Conservation (phyloP, 2,797 vertebrate species). For the Poecilia gillii region DNA sequence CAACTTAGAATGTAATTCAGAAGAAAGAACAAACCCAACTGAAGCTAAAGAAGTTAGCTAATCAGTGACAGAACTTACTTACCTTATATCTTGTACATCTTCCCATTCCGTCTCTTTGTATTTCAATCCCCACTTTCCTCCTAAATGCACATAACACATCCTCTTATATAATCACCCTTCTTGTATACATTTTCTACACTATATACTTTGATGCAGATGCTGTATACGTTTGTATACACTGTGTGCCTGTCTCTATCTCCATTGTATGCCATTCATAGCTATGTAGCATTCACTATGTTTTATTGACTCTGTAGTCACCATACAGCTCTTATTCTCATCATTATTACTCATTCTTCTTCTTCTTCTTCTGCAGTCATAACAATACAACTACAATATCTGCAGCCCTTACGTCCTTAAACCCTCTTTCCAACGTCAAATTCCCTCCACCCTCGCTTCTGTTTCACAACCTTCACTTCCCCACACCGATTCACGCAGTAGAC, state of each 20-base stretch:
- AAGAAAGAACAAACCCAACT: not conserved
- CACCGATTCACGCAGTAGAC: constrained; percentile 54
- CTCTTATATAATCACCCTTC: constrained; percentile 66
- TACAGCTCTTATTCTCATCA: constrained; percentile 72
- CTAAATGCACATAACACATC: constrained; percentile 62
- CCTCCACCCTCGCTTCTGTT: not conserved
- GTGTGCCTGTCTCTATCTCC: constrained; percentile 64
- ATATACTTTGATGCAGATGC: constrained; percentile 62
- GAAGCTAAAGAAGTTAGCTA: constrained; percentile 1
- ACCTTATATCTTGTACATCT: constrained; percentile 62
- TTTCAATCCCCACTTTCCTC: constrained; percentile 30
- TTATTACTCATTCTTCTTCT: constrained; percentile 76
- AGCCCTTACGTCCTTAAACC: constrained; percentile 16
- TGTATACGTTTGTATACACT: constrained; percentile 70
- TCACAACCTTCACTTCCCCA: not conserved
- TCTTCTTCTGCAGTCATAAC: constrained; percentile 66
- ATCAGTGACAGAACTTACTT: constrained; percentile 17
- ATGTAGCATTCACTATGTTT: constrained; percentile 79
- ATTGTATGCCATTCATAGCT: constrained; percentile 79
- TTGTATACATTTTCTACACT: constrained; percentile 69
- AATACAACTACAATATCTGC: constrained; percentile 72
- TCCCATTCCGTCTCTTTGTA: constrained; percentile 52
- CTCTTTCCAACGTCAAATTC: not conserved
- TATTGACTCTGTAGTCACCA: constrained; percentile 77
- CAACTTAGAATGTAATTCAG: constrained; percentile 17